These are phyloP conservation scores for Coendou prehensilis DNA, from an alignment of 2,797 vertebrate species.

Conservation along the genomic window DNA sequence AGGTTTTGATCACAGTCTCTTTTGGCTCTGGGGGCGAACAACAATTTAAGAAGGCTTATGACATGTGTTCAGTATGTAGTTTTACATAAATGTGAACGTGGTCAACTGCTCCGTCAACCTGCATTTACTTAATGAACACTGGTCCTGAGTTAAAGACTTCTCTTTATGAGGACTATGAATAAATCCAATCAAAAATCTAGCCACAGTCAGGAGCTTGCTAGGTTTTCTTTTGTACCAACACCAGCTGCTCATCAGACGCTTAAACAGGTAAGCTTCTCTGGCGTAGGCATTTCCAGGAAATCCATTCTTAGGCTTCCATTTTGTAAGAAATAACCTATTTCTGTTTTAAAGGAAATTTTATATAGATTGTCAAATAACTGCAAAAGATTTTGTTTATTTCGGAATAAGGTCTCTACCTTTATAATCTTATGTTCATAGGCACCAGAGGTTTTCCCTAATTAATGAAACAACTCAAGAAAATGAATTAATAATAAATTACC, in stretches of 20 bases:
- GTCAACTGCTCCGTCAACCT: not conserved
- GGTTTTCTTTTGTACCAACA: not conserved
- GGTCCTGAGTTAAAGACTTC: conserved; percentile 30
- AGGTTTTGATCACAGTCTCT: not conserved
- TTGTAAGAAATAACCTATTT: not conserved
- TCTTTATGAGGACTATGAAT: not conserved
- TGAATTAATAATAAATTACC: not conserved
- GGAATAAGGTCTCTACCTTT: not conserved
- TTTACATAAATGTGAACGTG: not conserved
- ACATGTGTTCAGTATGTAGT: not conserved
- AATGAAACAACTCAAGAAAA: conserved; percentile 35
- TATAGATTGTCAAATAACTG: not conserved
- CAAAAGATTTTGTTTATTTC: conserved; percentile 36
- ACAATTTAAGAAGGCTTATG: not conserved
- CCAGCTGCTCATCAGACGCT: not conserved
- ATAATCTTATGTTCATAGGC: not conserved
- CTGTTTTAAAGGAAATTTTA: conserved; percentile 40
- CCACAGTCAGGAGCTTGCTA: not conserved
- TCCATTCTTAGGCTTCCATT: not conserved
- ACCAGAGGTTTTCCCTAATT: not conserved
- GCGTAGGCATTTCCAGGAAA: not conserved
- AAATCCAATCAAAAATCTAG: not conserved
- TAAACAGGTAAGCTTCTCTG: not conserved
- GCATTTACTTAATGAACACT: not conserved
- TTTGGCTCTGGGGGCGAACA: not conserved